Percentiles rank a stretch among this genome's conserved stretches.
phyloP scores from a whole-genome alignment of 2,888 invertebrate species.

The Orgyia antiqua region DNA sequence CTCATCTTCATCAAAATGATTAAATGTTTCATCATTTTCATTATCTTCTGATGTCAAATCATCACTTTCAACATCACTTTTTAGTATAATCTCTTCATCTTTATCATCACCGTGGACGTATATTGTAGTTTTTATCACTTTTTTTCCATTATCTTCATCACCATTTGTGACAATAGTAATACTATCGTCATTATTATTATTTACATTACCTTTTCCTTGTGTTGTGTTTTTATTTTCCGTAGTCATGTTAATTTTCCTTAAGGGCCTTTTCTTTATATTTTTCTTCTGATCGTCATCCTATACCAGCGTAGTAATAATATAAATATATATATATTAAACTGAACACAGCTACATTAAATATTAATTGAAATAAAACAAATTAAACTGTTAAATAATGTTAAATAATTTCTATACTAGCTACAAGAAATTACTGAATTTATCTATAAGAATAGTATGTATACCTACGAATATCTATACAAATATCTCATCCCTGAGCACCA shows the following conservation, averaged over 20 bases:
- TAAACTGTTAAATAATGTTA: too few relatives aligned
- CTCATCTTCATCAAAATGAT: constrained; percentile 28
- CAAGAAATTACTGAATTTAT: too few relatives aligned
- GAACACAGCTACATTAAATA: too few relatives aligned
- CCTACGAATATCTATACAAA: too few relatives aligned
- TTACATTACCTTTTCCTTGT: constrained; percentile 7
- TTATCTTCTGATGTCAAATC: constrained; percentile 16
- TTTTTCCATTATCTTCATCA: constrained; percentile 4
- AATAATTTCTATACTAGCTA: too few relatives aligned
- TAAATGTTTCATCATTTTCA: constrained; percentile 12
- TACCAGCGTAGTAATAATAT: not conserved
- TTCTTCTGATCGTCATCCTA: constrained; percentile 3
- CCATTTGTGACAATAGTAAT: constrained; percentile 8
- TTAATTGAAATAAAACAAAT: too few relatives aligned
- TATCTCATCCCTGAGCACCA: too few relatives aligned
- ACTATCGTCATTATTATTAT: not conserved
- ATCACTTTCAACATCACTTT: constrained; percentile 1
- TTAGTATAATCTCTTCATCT: not conserved
- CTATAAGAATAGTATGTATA: too few relatives aligned
- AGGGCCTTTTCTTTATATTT: not conserved
- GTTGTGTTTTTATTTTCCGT: constrained; percentile 10
- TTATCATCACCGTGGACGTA: constrained; percentile 5
- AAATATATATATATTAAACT: not conserved
- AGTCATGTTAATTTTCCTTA: constrained; percentile 15
- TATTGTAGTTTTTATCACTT: constrained; percentile 10